Base-by-base conservation (phyloP, 1,140 invertebrate species). In the Nomia melanderi region DNA sequence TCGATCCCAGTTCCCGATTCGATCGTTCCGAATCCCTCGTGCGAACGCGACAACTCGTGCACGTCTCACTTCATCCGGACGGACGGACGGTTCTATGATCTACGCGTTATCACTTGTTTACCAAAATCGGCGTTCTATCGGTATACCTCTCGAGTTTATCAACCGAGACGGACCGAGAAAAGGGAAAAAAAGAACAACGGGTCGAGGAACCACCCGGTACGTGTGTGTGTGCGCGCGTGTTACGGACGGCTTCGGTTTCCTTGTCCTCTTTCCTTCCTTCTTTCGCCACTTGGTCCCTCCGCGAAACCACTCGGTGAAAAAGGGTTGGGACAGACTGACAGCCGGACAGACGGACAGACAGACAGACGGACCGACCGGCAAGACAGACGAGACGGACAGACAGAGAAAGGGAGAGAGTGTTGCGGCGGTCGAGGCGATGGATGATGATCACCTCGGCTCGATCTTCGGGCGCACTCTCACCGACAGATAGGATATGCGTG, bases 401-500 rank as follows among this genome's bases (percentile, higher is more conserved):
- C n/a, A n/a, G n/a, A n/a, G n/a, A n/a, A n/a, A n/a, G n/a, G n/a
- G n/a, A n/a, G n/a, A n/a, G n/a, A n/a, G n/a, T n/a, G n/a, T n/a
- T n/a, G n/a, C n/a, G n/a, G n/a, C n/a, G n/a, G n/a, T n/a, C n/a
- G n/a, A n/a, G n/a, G n/a, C n/a, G n/a, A n/a, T n/a, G 29, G 63
- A 56, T 3, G 20, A 6, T 17, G 53, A 33, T 33, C 41, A 47
- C 53, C 41, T 59, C 33, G 17, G 27, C 29, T n/a, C 33, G 41
- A 44, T 14, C 14, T 44, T 65, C 36, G 54, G 54, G 50, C 65
- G 59, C 73, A 69, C 66, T 71, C 41, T 71, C 41, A 29, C 31
- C 36, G 53, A 81, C 39, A 25, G 54, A 57, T 57, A 50, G 36
- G 62, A 81, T 44, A 44, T 76, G 54, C 54, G 54, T 57, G 54